Percentiles rank a stretch among this genome's conserved stretches.
phyloP scores from a whole-genome alignment of 2,888 invertebrate genomes.

The Diabrotica balteata region DNA sequence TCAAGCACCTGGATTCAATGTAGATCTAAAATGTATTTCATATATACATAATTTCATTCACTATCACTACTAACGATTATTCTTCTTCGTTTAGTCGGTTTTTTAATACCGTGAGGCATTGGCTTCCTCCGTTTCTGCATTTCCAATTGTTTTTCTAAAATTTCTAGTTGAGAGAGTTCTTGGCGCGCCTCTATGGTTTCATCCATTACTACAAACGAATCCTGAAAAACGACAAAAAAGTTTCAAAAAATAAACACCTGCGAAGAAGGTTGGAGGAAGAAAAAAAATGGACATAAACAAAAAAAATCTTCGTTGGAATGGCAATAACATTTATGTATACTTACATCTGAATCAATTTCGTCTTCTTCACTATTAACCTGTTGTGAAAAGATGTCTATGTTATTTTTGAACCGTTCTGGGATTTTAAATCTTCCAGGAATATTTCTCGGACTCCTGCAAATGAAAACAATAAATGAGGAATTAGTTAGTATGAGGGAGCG shows the following conservation, averaged over 20 bases:
- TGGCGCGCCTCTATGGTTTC: slow-evolving; percentile 63
- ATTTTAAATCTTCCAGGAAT: slow-evolving; percentile 66
- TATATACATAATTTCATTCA: slow-evolving; percentile 31
- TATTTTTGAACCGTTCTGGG: slow-evolving; percentile 59
- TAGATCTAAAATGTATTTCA: too few relatives aligned
- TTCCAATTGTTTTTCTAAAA: slow-evolving; percentile 66
- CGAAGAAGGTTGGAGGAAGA: too few relatives aligned
- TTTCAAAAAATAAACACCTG: too few relatives aligned
- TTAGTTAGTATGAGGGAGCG: too few relatives aligned
- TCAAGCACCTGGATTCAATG: too few relatives aligned
- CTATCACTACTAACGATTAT: slow-evolving; percentile 44
- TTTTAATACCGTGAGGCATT: slow-evolving; percentile 25
- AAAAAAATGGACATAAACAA: too few relatives aligned
- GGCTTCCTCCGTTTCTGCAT: slow-evolving; percentile 56
- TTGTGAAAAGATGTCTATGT: slow-evolving; percentile 54
- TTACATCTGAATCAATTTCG: slow-evolving; percentile 55
- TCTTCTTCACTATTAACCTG: slow-evolving; percentile 46
- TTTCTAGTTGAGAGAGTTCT: slow-evolving; percentile 67
- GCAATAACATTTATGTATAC: slow-evolving; percentile 20
- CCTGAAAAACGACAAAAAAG: slow-evolving; percentile 59
- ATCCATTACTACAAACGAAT: slow-evolving; percentile 71
- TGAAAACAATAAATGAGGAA: too few relatives aligned
- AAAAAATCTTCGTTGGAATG: too few relatives aligned
- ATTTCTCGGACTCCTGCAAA: slow-evolving; percentile 65
- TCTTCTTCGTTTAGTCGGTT: slow-evolving; percentile 39